These are phyloP conservation scores for Rynchops niger DNA, from an alignment of 2,113 vertebrate genomes.

Conservation along the genomic window DNA sequence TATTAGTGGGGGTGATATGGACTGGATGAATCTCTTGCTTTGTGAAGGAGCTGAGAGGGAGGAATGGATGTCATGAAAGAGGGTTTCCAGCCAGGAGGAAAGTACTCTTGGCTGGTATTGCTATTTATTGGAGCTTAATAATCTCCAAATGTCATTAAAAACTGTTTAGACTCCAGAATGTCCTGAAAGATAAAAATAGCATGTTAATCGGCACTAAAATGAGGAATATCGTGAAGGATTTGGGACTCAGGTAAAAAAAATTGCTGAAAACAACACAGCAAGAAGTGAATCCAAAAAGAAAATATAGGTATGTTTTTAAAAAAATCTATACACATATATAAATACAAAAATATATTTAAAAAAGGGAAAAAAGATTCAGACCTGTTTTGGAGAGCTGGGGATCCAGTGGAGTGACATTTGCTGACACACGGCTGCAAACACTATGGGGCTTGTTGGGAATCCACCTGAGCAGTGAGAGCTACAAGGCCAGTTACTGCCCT, in stretches of 20 bases:
- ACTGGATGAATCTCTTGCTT: background rate
- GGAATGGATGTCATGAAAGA: background rate
- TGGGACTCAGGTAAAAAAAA: background rate
- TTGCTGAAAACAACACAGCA: background rate
- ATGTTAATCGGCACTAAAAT: conserved; percentile 14
- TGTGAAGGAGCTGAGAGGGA: background rate
- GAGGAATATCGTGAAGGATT: background rate
- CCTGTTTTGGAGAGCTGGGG: background rate
- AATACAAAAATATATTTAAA: background rate
- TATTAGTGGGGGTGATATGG: background rate
- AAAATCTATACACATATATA: background rate
- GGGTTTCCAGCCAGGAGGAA: conserved; percentile 29
- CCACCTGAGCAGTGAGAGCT: background rate
- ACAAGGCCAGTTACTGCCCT: background rate
- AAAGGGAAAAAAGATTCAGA: background rate
- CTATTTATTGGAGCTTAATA: conserved; percentile 32
- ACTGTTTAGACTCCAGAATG: conserved; percentile 5
- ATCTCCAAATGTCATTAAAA: conserved; percentile 22
- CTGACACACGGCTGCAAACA: background rate
- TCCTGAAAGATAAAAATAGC: conserved; percentile 41
- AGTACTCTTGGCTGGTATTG: conserved; percentile 16
- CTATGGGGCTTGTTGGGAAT: background rate
- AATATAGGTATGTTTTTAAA: background rate
- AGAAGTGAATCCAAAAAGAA: background rate
- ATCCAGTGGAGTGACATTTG: background rate